Conservation (phyloP, 2,797 vertebrate species). For the Nannoperca obscura region DNA sequence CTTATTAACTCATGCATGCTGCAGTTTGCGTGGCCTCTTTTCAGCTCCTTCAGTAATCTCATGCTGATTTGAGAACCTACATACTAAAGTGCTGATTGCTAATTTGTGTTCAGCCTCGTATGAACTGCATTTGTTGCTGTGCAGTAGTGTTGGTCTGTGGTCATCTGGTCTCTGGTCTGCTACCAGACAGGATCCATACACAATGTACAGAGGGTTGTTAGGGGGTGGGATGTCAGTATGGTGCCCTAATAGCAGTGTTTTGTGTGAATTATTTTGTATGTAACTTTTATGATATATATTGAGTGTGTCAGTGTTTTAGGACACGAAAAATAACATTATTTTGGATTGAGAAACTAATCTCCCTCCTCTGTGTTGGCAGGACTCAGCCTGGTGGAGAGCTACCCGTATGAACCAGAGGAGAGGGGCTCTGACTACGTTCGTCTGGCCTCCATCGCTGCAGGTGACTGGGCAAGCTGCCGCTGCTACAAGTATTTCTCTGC, state of each 20-base stretch:
- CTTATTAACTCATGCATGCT: background rate
- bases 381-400: conserved; percentile 90
- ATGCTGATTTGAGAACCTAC: background rate
- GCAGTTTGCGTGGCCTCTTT: background rate
- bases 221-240: background rate
- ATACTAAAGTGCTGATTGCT: background rate
- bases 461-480: conserved; percentile 71
- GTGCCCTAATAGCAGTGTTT: background rate
- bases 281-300: background rate
- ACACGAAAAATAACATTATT: background rate
- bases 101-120: background rate
- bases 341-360: background rate
- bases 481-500: background rate
- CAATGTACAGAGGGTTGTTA: background rate
- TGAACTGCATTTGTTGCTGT: background rate
- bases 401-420: conserved; percentile 91
- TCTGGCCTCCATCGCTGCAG: conserved; percentile 94
- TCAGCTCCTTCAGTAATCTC: conserved; percentile 1
- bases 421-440: conserved; percentile 91
- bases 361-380: conserved; percentile 77
- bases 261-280: background rate
- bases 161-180: background rate
- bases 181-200: background rate
- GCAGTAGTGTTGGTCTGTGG: background rate
- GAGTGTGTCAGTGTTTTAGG: background rate